Conservation (phyloP, 92 coral and sea anemone species). For the Parazoanthus atlanticus region DNA sequence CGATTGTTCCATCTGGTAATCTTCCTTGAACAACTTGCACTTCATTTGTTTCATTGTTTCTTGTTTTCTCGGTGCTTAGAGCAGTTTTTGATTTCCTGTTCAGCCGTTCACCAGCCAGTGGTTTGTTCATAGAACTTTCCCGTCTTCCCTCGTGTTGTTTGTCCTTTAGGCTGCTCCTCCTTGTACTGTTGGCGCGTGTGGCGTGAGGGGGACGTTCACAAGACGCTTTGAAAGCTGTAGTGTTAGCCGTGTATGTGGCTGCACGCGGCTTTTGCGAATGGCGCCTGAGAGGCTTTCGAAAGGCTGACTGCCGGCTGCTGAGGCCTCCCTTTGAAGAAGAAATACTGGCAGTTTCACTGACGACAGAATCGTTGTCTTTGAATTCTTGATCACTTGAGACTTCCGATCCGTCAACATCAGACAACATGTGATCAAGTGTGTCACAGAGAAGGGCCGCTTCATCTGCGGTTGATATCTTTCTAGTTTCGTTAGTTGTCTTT, state of each 20-base stretch:
- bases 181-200: not conserved
- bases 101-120: not conserved
- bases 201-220: not conserved
- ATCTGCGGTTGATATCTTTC: conserved; percentile 3
- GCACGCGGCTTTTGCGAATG: conserved; percentile 13
- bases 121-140: not conserved
- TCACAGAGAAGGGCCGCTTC: conserved; percentile 27
- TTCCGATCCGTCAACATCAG: conserved; percentile 14
- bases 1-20: conserved; percentile 34
- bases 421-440: conserved; percentile 36
- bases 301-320: conserved; percentile 32
- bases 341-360: not conserved
- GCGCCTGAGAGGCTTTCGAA: conserved; percentile 37
- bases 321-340: not conserved
- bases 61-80: not conserved
- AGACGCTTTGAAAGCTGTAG: not conserved
- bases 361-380: not conserved
- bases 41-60: conserved; percentile 3
- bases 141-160: not conserved
- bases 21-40: conserved; percentile 42
- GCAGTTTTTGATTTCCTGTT: conserved; percentile 15
- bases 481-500: not conserved
- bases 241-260: not conserved
- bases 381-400: conserved; percentile 4
- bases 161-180: not conserved